These are phyloP conservation scores for Zosterops lateralis DNA, from an alignment of 2,113 vertebrate genomes.

Conservation along the genomic window DNA sequence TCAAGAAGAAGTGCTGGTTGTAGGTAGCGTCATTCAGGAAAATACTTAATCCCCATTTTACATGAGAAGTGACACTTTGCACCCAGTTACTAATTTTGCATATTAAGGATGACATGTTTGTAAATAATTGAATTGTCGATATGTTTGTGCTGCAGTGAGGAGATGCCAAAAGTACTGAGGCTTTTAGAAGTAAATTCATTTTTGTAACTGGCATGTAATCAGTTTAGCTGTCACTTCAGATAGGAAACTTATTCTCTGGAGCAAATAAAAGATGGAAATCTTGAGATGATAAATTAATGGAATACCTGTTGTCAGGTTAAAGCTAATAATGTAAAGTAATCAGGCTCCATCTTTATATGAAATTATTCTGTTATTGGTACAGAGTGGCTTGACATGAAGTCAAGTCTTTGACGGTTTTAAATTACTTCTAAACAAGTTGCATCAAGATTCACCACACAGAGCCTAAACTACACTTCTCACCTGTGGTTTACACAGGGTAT, in stretches of 20 bases:
- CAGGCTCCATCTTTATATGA: conserved; percentile 74
- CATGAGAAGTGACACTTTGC: conserved; percentile 68
- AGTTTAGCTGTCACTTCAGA: conserved; percentile 76
- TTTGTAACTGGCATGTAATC: conserved; percentile 82
- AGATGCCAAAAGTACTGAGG: conserved; percentile 69
- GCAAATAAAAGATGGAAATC: conserved; percentile 78
- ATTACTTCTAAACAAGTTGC: conserved; percentile 68
- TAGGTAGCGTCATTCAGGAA: conserved; percentile 37
- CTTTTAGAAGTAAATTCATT: conserved; percentile 75
- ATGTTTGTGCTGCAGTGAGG: conserved; percentile 67
- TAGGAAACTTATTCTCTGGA: conserved; percentile 74
- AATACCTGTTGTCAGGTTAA: conserved; percentile 76
- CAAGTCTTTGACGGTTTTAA: conserved; percentile 65
- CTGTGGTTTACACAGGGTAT: conserved; percentile 2
- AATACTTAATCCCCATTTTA: conserved; percentile 58
- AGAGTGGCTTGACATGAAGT: conserved; percentile 65
- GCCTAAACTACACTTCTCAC: conserved; percentile 25
- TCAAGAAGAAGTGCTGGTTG: neutral
- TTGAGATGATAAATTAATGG: conserved; percentile 77
- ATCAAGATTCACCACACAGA: conserved; percentile 29
- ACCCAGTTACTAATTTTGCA: conserved; percentile 69
- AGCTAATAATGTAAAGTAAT: conserved; percentile 79
- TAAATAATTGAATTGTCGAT: conserved; percentile 77
- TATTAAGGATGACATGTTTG: conserved; percentile 78
- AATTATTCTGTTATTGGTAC: conserved; percentile 72